Percentiles rank a stretch among this genome's conserved stretches.
Evolutionary conservation across 1,140 invertebrate genomes (phyloP).

Genomic region (Diuraphis noxia): DNA sequence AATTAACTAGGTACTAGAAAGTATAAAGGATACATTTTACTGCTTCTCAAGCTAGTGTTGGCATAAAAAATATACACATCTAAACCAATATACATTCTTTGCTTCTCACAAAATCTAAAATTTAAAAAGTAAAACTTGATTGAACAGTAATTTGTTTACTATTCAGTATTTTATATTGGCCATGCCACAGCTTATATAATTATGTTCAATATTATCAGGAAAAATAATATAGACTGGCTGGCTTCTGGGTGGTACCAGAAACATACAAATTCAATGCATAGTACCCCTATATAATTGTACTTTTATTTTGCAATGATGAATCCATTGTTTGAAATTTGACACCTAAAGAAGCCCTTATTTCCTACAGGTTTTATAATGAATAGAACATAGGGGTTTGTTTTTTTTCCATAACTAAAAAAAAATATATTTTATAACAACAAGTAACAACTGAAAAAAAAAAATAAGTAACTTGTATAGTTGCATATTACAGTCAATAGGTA

Average conservation of each 20-base stretch:
- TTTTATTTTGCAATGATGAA: neutral
- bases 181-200: neutral
- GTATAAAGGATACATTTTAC: no score
- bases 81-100: no score
- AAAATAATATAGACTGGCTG: neutral
- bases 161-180: neutral
- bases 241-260: neutral
- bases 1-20: no score
- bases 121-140: no score
- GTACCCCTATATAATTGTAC: neutral
- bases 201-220: neutral
- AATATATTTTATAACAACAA: neutral
- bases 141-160: neutral
- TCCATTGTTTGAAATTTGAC: slow-evolving; percentile 12
- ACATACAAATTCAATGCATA: neutral
- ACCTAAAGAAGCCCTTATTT: slow-evolving; percentile 26
- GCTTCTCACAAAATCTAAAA: neutral
- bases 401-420: neutral
- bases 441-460: neutral
- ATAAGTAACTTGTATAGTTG: neutral
- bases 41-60: no score
- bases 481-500: neutral
- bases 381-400: neutral
- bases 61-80: no score
- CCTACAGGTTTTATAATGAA: neutral